Base-by-base conservation (phyloP, 2,113 vertebrate species). In the Carollia perspicillata region DNA sequence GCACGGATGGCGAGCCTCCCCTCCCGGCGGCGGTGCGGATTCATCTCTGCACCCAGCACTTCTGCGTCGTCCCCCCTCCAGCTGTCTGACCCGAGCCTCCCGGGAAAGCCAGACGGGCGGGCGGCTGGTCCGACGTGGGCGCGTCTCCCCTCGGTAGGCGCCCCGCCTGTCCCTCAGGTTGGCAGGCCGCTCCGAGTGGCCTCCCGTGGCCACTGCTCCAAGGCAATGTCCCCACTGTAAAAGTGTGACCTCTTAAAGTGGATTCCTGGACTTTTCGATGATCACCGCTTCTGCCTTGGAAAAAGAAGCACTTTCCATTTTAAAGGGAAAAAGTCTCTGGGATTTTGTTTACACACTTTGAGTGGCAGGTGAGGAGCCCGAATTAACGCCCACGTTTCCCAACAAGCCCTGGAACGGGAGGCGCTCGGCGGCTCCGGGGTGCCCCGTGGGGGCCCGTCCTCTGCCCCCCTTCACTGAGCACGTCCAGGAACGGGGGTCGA, bases 151-250 rank as follows among this genome's bases (percentile, higher is more conserved):
- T 0, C 8, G 40, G 18, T n/a, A n/a, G 22, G 40, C 5, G 1
- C 2, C 37, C 14, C 0, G 5, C 3, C 37, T 0, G 28, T 3
- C 1, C 0, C 17, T 13, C 2, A 1, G 20, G 8, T 18, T 0
- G 18, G 5, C 51, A 9, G 8, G 14, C 3, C 13, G 2, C 16
- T n/a, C 8, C 0, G 4, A 1, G 30, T 1, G 9, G 33, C 7
- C 2, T 22, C 44, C 0, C 8, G 30, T 20, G 37, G 1, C 14
- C 0, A 0, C 17, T 4, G 0, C 6, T 18, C 17, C 9, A 2
- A 14, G 1, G 0, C 40, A 1, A 28, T 28, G 44, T 23, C 13
- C 51, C n/a, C 35, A 8, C 13, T 40, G 80, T 37, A 35, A 86
- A 44, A 28, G 33, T 55, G 14, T 4, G 3, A 6, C 16, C 35